Evolutionary conservation across 2,113 vertebrate species (phyloP), one percentile per base, ranked within the genome.

Genomic region (Riparia riparia): DNA sequence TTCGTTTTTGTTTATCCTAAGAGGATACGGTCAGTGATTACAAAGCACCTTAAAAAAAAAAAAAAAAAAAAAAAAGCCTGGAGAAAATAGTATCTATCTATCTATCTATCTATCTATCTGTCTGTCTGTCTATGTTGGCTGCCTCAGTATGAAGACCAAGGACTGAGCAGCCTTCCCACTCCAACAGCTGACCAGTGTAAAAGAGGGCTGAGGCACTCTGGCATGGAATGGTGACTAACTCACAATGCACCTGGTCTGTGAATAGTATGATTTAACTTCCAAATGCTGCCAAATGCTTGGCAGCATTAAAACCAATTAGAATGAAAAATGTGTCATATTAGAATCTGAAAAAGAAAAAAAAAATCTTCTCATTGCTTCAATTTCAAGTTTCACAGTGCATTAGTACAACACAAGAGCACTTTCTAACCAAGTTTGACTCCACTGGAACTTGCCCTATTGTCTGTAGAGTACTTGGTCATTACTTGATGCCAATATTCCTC

Each of bases 251-350:
- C 82, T 93, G 82, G 66, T 83, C 77, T 72, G 53, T 79, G 85
- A 94, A 60, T 77, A 96, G 85, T 54, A 68, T 44, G 71, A 90
- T 86, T 93, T 82, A 88, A 72, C 64, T 86, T 90, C 53, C 72
- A 16, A 95, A 72, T 63, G 34, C 84, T 89, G 93, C 68, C 94
- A 96, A 89, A 70, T 12, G 21, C 83, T 91, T 95, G 92, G 87
- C 95, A 95, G 85, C 42, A 78, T 74, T 93, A 89, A 95, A 95
- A 79, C 56, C 82, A 96, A 95, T 97, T 95, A 87, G 94, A 95
- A 93, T 91, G 87, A 96, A 95, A 95, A 96, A 95, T 76, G 50
- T 5, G 39, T 89, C 41, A 2, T 66, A 94, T 69, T 94, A 92
- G 93, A 92, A 93, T 76, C 71, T 86, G 92, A 90, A 90, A 94